phyloP scores from a whole-genome alignment of 2,797 vertebrate species.

The Centroberyx gerrardi region DNA sequence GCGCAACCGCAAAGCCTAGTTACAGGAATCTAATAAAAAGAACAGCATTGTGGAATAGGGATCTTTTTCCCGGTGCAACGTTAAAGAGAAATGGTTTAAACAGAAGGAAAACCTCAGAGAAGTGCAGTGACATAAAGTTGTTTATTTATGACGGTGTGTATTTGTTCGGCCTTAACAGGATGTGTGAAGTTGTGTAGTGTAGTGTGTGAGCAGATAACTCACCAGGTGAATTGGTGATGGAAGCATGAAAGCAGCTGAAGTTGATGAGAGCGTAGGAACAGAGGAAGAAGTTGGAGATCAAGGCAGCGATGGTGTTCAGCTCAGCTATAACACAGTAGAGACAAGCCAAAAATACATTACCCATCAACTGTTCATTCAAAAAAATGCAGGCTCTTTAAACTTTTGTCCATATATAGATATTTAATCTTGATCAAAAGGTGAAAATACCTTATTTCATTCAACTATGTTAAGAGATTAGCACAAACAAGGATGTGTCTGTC shows the following conservation, averaged over 20 bases:
- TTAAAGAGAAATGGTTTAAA: too few relatives aligned
- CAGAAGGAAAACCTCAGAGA: too few relatives aligned
- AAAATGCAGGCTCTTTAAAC: neutral
- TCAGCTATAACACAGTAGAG: slow-evolving; percentile 68
- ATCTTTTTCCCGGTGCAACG: too few relatives aligned
- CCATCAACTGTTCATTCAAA: neutral
- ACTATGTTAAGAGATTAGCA: neutral
- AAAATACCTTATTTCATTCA: neutral
- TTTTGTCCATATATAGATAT: too few relatives aligned
- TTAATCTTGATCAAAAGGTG: too few relatives aligned
- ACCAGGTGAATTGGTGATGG: slow-evolving; percentile 86
- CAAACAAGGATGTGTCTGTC: neutral
- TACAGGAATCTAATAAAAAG: too few relatives aligned
- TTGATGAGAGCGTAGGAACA: slow-evolving; percentile 87
- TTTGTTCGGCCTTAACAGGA: too few relatives aligned
- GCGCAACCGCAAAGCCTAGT: too few relatives aligned
- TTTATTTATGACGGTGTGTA: too few relatives aligned
- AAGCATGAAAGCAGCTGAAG: slow-evolving; percentile 88
- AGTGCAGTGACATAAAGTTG: too few relatives aligned
- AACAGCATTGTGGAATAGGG: too few relatives aligned
- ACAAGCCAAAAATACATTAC: neutral
- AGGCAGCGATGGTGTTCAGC: slow-evolving; percentile 80
- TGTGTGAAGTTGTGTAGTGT: rapidly evolving
- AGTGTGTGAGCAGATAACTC: slow-evolving; percentile 10
- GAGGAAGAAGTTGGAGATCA: slow-evolving; percentile 89